Evolutionary conservation across 2,797 vertebrate genomes (phyloP).

Genomic region (Spinibarbus caldwelli): DNA sequence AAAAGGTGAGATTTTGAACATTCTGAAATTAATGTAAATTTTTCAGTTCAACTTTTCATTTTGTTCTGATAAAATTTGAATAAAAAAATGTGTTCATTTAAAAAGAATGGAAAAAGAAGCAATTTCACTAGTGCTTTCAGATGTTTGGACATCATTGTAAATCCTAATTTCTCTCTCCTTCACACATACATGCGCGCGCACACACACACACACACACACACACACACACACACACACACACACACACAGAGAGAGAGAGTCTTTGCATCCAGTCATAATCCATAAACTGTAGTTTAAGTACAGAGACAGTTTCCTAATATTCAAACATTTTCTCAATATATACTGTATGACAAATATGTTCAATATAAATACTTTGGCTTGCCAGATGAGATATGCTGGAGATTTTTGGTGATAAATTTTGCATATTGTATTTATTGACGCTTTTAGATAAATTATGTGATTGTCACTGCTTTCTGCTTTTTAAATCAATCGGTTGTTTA

Average conservation of each 20-base stretch:
- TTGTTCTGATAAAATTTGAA: not conserved
- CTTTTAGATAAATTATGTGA: too few species aligned
- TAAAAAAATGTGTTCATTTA: not conserved
- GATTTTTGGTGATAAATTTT: not conserved
- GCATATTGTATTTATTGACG: not conserved
- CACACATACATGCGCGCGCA: too few species aligned
- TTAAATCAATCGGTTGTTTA: slow-evolving; percentile 10
- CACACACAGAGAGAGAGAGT: not conserved
- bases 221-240: too few species aligned
- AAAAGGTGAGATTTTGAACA: not conserved
- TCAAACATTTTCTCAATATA: slow-evolving; percentile 14
- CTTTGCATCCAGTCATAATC: not conserved
- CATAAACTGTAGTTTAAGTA: slow-evolving; percentile 1
- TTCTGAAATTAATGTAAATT: not conserved
- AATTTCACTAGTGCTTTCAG: not conserved
- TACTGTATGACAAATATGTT: slow-evolving; percentile 4
- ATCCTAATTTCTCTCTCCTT: not conserved
- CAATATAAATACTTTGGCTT: slow-evolving; percentile 33
- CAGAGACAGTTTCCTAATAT: slow-evolving; percentile 24
- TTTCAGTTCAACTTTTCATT: not conserved
- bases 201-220: too few species aligned
- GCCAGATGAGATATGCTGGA: slow-evolving; percentile 3
- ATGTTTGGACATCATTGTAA: not conserved
- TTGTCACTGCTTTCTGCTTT: slow-evolving; percentile 21
- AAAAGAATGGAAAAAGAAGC: not conserved